Conservation (phyloP, 2,888 invertebrate species). For the Taenaris catops region DNA sequence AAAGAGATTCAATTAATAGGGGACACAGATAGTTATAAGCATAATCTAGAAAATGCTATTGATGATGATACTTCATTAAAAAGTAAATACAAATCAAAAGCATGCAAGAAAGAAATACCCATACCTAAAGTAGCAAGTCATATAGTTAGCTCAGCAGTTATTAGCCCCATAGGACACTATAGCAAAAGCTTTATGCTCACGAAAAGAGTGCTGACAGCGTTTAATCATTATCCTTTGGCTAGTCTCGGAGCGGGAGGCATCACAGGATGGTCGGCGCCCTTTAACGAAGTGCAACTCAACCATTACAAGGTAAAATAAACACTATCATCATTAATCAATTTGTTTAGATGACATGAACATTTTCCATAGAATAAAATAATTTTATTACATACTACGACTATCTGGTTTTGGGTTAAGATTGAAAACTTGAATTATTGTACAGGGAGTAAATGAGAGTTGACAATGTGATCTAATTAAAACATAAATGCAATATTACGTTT, state of each 20-base stretch:
- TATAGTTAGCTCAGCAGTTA: slow-evolving; percentile 73
- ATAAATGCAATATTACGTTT: no score
- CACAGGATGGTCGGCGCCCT: slow-evolving; percentile 78
- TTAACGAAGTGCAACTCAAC: slow-evolving; percentile 81
- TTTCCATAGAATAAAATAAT: background rate
- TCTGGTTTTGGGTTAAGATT: no score
- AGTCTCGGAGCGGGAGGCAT: slow-evolving; percentile 76
- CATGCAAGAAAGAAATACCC: slow-evolving; percentile 45
- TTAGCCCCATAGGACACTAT: slow-evolving; percentile 82
- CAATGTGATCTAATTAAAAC: no score
- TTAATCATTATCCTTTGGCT: slow-evolving; percentile 87
- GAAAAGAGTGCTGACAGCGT: slow-evolving; percentile 82
- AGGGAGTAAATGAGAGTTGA: no score
- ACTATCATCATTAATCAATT: slow-evolving; percentile 5
- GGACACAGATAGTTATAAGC: slow-evolving; percentile 33
- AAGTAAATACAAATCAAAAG: slow-evolving; percentile 38
- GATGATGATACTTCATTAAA: slow-evolving; percentile 11
- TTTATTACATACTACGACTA: no score
- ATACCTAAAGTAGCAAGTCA: slow-evolving; percentile 68
- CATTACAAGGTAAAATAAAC: slow-evolving; percentile 78
- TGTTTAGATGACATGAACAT: background rate
- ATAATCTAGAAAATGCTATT: slow-evolving; percentile 28
- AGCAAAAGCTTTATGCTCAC: slow-evolving; percentile 87
- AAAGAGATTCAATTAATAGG: slow-evolving; percentile 48
- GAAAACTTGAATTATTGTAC: no score